Conservation (phyloP, 1,140 invertebrate genomes). For the Bemisia tabaci region DNA sequence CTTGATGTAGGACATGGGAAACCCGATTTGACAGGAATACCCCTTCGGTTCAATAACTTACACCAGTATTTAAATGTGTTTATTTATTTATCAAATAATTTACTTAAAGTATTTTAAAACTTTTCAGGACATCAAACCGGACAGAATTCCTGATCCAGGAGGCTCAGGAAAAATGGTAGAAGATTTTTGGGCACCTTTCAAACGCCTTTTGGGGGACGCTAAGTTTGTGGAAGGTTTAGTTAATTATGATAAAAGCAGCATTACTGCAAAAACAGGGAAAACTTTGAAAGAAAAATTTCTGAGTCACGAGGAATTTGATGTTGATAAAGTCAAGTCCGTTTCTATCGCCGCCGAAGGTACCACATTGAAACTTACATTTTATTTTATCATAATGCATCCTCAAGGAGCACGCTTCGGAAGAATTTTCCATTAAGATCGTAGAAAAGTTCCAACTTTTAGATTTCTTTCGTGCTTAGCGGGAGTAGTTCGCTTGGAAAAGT, state of each 20-base stretch:
- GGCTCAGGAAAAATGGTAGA: conserved; percentile 60
- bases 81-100: too few relatives aligned
- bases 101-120: too few relatives aligned
- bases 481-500: too few relatives aligned
- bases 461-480: too few relatives aligned
- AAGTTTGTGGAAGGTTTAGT: conserved; percentile 75
- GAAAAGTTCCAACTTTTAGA: too few relatives aligned
- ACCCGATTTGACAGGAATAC: too few relatives aligned
- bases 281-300: conserved; percentile 70
- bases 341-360: conserved; percentile 61
- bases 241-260: conserved; percentile 86
- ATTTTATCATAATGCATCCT: neutral
- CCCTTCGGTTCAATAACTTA: too few relatives aligned
- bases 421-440: too few relatives aligned
- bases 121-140: conserved; percentile 63
- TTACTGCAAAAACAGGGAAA: conserved; percentile 64
- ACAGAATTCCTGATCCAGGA: conserved; percentile 59
- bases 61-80: too few relatives aligned
- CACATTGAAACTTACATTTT: too few relatives aligned
- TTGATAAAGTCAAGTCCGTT: conserved; percentile 68
- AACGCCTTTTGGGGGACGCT: conserved; percentile 78
- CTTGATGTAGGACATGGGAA: too few relatives aligned
- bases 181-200: conserved; percentile 88
- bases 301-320: conserved; percentile 72
- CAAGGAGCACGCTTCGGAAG: too few relatives aligned